A percentile compares a stretch with the other conserved stretches of the same genome.
Evolutionary conservation across 2,113 vertebrate genomes (phyloP).

Genomic region (Uropsilus gracilis): DNA sequence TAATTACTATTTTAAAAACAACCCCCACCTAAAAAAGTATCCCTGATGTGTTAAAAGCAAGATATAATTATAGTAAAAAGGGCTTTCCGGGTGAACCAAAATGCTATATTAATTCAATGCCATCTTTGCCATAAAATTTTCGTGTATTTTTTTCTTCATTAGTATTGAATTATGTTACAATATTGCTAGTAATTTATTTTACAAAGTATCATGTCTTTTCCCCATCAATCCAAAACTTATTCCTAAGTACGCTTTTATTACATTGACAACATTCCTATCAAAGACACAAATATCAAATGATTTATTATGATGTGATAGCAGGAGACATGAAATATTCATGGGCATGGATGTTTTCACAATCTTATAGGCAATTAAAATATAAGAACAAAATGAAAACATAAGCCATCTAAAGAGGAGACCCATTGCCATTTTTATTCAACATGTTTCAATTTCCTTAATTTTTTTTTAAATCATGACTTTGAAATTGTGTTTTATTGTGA

Average conservation of each 20-base stretch:
- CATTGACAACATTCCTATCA: slow-evolving; percentile 75
- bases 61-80: background rate
- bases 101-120: background rate
- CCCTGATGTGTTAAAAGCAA: background rate
- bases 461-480: slow-evolving; percentile 39
- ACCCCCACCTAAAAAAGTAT: background rate
- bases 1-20: background rate
- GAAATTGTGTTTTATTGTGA: slow-evolving; percentile 35
- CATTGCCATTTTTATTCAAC: slow-evolving; percentile 69
- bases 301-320: slow-evolving; percentile 78
- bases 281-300: slow-evolving; percentile 73
- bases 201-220: slow-evolving; percentile 34
- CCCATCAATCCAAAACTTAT: slow-evolving; percentile 41
- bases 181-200: background rate
- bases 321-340: slow-evolving; percentile 79
- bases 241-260: slow-evolving; percentile 63
- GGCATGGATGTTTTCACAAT: slow-evolving; percentile 66
- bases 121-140: background rate
- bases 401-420: slow-evolving; percentile 51
- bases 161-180: background rate
- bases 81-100: background rate
- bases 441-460: slow-evolving; percentile 57
- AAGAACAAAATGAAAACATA: slow-evolving; percentile 69
- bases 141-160: background rate
- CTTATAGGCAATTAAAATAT: slow-evolving; percentile 79